A percentile compares a stretch with the other conserved stretches of the same genome.
phyloP scores from a whole-genome alignment of 1,140 invertebrate genomes.

The Reticulitermes speratus region DNA sequence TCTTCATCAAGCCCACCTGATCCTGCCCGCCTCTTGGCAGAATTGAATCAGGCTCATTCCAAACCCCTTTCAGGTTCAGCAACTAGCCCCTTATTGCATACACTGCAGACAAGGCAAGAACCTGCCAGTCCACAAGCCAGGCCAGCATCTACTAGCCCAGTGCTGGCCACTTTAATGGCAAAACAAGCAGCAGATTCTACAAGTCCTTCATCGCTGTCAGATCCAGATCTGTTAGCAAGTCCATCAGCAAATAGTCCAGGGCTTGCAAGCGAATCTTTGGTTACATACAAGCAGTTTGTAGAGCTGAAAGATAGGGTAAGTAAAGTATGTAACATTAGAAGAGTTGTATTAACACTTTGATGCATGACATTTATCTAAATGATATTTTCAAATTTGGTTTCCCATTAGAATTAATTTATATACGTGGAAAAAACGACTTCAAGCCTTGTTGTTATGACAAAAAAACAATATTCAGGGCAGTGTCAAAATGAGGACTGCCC shows the following conservation, averaged over 20 bases:
- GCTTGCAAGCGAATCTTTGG: slow-evolving; percentile 27
- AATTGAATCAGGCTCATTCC: background rate
- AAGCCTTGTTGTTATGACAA: too few species aligned
- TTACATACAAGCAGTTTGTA: slow-evolving; percentile 34
- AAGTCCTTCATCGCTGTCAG: background rate
- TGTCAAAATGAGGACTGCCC: too few species aligned
- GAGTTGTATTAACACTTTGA: background rate
- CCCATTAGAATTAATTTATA: too few species aligned
- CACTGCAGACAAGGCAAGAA: background rate
- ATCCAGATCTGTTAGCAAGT: background rate
- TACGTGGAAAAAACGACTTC: too few species aligned
- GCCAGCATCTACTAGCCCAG: background rate
- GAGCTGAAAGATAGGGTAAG: slow-evolving; percentile 37
- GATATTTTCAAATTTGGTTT: too few species aligned
- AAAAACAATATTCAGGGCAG: too few species aligned
- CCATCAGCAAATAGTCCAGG: slow-evolving; percentile 23
- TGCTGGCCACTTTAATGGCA: background rate
- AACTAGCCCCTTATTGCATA: background rate
- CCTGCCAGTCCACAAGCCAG: background rate
- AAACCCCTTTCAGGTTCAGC: background rate
- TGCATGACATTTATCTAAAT: too few species aligned
- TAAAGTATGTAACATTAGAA: background rate
- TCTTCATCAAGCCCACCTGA: slow-evolving; percentile 7
- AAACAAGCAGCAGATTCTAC: background rate
- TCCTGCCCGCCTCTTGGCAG: background rate